phyloP scores from a whole-genome alignment of 2,797 vertebrate species.

The Karalla daura region DNA sequence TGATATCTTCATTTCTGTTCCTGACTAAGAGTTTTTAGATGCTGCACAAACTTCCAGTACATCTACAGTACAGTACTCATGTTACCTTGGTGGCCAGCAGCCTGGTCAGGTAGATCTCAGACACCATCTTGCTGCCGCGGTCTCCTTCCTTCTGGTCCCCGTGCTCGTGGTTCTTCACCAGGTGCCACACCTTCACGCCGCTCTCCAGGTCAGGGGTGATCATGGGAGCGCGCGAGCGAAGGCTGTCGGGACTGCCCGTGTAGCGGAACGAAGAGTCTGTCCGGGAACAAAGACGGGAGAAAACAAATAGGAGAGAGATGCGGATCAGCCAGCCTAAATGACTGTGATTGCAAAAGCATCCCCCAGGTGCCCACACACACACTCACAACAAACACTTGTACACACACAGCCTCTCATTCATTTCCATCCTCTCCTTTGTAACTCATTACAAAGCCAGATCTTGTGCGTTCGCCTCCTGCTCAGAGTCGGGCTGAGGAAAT shows the following conservation, averaged over 20 bases:
- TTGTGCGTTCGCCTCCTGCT: constrained; percentile 16
- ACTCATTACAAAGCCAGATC: constrained; percentile 51
- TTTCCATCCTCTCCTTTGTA: constrained; percentile 39
- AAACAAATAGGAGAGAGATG: background rate
- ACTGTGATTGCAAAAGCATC: constrained; percentile 10
- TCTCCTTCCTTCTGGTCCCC: constrained; percentile 99
- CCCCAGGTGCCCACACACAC: constrained; percentile 8
- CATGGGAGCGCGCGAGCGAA: constrained; percentile 96
- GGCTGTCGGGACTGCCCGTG: constrained; percentile 97
- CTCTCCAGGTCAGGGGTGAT: constrained; percentile 98
- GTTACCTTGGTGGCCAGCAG: constrained; percentile 93
- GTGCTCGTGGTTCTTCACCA: constrained; percentile 98
- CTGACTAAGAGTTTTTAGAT: no score
- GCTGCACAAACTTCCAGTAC: background rate
- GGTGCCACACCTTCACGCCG: constrained; percentile 97
- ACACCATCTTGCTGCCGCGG: constrained; percentile 98
- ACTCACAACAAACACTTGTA: background rate
- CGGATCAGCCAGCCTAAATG: constrained; percentile 11
- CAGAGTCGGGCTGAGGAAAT: constrained; percentile 43
- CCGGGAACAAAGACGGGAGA: background rate
- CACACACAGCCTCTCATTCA: constrained; percentile 3
- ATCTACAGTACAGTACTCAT: background rate
- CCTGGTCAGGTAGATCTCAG: constrained; percentile 97
- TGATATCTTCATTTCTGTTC: no score
- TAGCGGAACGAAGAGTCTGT: constrained; percentile 97